Evolutionary conservation across 2,888 invertebrate genomes (phyloP).

Genomic region (Rhopalosiphum nymphaeae): DNA sequence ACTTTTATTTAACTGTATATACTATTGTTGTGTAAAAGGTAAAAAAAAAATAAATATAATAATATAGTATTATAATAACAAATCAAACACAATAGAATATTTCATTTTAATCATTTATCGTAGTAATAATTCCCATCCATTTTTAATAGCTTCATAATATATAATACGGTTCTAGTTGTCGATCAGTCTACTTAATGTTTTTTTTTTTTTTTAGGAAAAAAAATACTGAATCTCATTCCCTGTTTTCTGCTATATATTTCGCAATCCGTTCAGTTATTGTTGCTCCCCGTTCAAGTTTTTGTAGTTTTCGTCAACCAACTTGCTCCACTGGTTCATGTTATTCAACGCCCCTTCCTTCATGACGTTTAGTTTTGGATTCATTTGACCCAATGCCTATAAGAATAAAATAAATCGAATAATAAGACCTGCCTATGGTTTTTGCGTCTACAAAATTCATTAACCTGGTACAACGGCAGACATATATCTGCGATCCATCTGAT

Average conservation of each 20-base stretch:
- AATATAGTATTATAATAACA: not conserved
- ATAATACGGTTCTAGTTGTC: slow-evolving; percentile 33
- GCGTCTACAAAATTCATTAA: slow-evolving; percentile 66
- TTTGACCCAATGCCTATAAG: slow-evolving; percentile 71
- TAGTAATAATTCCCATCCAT: not conserved
- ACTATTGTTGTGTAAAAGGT: slow-evolving; percentile 36
- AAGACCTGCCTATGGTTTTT: not conserved
- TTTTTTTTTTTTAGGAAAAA: not conserved
- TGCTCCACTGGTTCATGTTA: slow-evolving; percentile 72
- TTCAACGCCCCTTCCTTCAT: slow-evolving; percentile 72
- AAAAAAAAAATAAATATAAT: slow-evolving; percentile 35
- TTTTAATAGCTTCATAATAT: slow-evolving; percentile 18
- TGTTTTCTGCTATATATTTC: not conserved
- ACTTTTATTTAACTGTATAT: not conserved
- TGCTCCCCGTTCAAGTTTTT: slow-evolving; percentile 43
- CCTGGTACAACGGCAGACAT: slow-evolving; percentile 72
- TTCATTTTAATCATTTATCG: not conserved
- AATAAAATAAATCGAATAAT: not conserved
- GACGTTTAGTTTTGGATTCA: slow-evolving; percentile 71
- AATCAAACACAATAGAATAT: not conserved
- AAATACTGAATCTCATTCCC: slow-evolving; percentile 11
- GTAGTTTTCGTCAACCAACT: slow-evolving; percentile 67
- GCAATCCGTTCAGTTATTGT: not conserved
- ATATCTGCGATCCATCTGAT: slow-evolving; percentile 71
- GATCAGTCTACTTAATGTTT: slow-evolving; percentile 43